Percentiles rank a stretch among this genome's conserved stretches.
Evolutionary conservation across 2,113 vertebrate species (phyloP).

Genomic region (Chamaea fasciata): DNA sequence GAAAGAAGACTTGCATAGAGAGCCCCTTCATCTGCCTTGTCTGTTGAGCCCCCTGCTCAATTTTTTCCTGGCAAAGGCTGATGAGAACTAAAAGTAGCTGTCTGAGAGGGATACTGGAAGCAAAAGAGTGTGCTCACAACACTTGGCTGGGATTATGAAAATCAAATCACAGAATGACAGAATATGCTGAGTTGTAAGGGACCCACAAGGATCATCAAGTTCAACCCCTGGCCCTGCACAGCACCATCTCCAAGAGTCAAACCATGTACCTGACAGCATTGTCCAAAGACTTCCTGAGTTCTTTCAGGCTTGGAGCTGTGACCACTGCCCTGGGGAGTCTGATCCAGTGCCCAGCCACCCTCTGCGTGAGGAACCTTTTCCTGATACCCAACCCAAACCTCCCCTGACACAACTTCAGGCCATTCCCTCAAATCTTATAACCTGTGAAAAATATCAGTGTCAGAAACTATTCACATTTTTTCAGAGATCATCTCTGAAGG

Average conservation of each 20-base stretch:
- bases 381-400: background rate
- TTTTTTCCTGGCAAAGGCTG: background rate
- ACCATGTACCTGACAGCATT: too few species aligned
- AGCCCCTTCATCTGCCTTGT: background rate
- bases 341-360: fast-evolving
- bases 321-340: background rate
- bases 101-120: background rate
- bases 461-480: background rate
- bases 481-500: background rate
- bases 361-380: background rate
- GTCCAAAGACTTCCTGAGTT: background rate
- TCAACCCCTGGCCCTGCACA: background rate
- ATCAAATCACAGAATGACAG: background rate
- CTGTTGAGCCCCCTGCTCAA: background rate
- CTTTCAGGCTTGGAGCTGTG: background rate
- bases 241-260: background rate
- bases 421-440: background rate
- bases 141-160: background rate
- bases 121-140: background rate
- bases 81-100: background rate
- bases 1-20: background rate
- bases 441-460: background rate
- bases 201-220: fast-evolving
- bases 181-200: background rate
- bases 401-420: background rate